Conservation (phyloP, 2,797 vertebrate genomes). For the Labroides dimidiatus region DNA sequence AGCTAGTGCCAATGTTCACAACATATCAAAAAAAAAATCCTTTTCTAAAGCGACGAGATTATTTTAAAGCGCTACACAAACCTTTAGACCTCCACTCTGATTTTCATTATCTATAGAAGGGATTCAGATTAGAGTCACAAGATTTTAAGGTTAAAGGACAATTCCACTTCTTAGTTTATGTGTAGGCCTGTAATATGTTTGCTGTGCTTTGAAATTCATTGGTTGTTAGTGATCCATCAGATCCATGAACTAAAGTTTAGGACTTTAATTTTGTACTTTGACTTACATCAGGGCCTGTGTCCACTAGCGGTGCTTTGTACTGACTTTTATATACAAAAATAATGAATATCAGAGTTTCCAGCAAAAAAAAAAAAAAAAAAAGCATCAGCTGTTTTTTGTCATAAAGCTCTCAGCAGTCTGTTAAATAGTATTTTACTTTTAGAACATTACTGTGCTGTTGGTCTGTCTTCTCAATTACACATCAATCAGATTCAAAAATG, state of each 20-base stretch:
- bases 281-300: no score
- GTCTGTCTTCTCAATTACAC: no score
- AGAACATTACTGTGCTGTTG: no score
- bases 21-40: conserved; percentile 11
- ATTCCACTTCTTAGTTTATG: conserved; percentile 19
- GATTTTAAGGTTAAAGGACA: conserved; percentile 42
- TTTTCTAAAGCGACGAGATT: conserved; percentile 53
- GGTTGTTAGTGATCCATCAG: neutral
- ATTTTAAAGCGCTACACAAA: conserved; percentile 60
- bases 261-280: neutral
- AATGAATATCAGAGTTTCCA: no score
- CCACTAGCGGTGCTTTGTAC: no score
- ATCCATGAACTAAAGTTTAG: neutral
- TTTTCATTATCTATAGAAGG: conserved; percentile 57
- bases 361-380: no score
- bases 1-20: conserved; percentile 47
- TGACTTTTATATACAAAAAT: no score
- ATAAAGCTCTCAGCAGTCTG: no score
- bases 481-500: no score
- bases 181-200: conserved; percentile 1
- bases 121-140: conserved; percentile 37
- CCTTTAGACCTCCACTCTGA: conserved; percentile 37
- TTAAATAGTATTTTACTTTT: no score
- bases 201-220: neutral
- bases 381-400: no score